Evolutionary conservation across 2,888 invertebrate species (phyloP), one percentile per base, ranked within the genome.

Genomic region (Hydrotaea diabolus): DNA sequence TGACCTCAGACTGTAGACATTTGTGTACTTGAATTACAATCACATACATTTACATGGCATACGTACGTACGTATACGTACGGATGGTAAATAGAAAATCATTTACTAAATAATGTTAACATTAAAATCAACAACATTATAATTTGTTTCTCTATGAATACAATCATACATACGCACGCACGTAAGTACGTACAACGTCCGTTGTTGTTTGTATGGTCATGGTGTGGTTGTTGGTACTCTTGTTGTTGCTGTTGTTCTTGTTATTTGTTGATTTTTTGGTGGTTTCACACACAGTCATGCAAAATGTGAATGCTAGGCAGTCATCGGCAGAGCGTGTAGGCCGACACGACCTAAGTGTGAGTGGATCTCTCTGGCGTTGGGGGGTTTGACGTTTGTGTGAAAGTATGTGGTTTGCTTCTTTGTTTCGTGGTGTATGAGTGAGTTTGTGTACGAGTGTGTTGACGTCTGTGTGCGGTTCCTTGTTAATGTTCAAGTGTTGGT

Each of bases 121-220:
- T 80, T 80, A 77, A 77, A 80, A 77, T 83, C 77, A 83, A 80
- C 80, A 83, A 77, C 83, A 77, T 71, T 80, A 77, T 80, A 77
- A 80, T 77, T 83, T 80, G 82, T 73, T 73, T 53, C 36, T 9
- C 72, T 49, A 43, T n/a, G n/a, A 26, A 64, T 9, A 64, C 36
- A 64, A n/a, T n/a, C n/a, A n/a, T n/a, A n/a, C n/a, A n/a, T n/a
- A n/a, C n/a, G n/a, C n/a, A n/a, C n/a, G n/a, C n/a, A 36, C 17
- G 36, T 39, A 19, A 2, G 31, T 31, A 2, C 31, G 31, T 31
- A 31, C 31, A 31, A 7, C 7, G 7, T 31, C 57, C 53, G 43
- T 19, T 62, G 49, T 55, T 71, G 26, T 77, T 36, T 71, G 26
- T 77, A 23, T 21, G 43, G 66, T 77, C 39, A 39, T 73, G 46